Evolutionary conservation across 2,113 vertebrate genomes (phyloP), one percentile per base, ranked within the genome.

Genomic region (Labeo catla): DNA sequence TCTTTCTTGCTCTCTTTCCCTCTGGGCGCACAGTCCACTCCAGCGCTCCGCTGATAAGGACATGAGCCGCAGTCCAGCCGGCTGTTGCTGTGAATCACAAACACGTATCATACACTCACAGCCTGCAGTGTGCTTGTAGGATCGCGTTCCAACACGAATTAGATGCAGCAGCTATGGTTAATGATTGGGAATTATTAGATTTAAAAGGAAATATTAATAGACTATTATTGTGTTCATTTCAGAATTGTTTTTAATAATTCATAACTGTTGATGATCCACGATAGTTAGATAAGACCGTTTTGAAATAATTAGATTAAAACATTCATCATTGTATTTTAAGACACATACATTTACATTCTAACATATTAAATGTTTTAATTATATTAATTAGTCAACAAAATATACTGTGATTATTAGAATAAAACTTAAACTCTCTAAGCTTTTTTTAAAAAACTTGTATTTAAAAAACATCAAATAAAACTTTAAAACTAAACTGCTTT

Each of bases 21-120:
- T 63, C 52, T 61, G 93, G 91, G 91, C 57, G 84, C 91, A 12
- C 45, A 16, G 63, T 82, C 80, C 80, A 82, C 80, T 70, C 63
- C 47, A 82, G 15, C 28, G 11, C 15, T 21, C 16, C 47, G 1
- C 23, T 82, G 80, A 82, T 82, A 82, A 70, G 80, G 63, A 82
- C 63, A 82, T 50, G 23, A 81, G 63, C 8, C 45, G 6, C 79
- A 16, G 59, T 76, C 43, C 79, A n/a, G 76, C 11, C 45, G 74
- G 65, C 34, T 68, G 34, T 68, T 68, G 65, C 65, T 16, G 39
- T 65, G 79, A 82, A 82, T 70, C 80, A 70, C 79, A 82, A 82
- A 70, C 80, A 68, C 23, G 63, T 65, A 81, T 81, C 45, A 34
- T 70, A 36, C 80, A 68, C 13, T 66, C 43, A 6, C 59, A 66